Evolutionary conservation across 2,797 vertebrate genomes (phyloP), one percentile per base, ranked within the genome.

Genomic region (Melanotaenia maccullochi): DNA sequence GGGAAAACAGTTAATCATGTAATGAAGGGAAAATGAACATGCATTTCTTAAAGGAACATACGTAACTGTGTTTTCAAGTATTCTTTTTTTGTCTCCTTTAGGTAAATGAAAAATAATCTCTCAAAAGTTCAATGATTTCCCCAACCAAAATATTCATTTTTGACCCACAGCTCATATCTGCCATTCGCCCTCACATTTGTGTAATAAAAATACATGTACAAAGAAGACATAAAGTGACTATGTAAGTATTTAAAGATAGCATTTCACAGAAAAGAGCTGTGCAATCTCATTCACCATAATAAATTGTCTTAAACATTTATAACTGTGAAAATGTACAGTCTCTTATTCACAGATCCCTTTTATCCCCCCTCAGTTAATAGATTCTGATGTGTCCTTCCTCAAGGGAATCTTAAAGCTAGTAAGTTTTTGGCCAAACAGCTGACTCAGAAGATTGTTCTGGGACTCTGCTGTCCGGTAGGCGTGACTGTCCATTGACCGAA

Each of bases 381-480:
- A 96, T 90, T 98, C 96, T 30, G 96, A 96, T 85, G 95, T 93
- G 90, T 97, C 97, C 93, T 97, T 98, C 87, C 97, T 96, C 74
- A 99, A 91, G 93, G 98, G 98, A 94, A 99, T 99, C 93, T 99
- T 99, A 95, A 99, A 99, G 94, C 97, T 97, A 78, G 97, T 97
- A 87, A 99, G 95, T 94, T 97, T 97, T 84, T 97, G 98, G 79
- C 98, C 98, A 75, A 99, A 99, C 83, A 99, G 95, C 89, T 99
- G 97, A 94, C 95, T 99, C 83, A 99, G 94, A 84, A 99, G 96
- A 94, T 97, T 93, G 87, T 96, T 98, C 91, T 99, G 98, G 73
- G 98, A 98, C 90, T 98, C 97, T 1, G 96, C 97, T 0, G 97
- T 99, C 92, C 96, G 94, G 89, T 94, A 97, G 68, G 94, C 94